A percentile compares a stretch with the other conserved stretches of the same genome.
Conservation (phyloP, 2,797 vertebrate species). For the Semaprochilodus insignis region DNA sequence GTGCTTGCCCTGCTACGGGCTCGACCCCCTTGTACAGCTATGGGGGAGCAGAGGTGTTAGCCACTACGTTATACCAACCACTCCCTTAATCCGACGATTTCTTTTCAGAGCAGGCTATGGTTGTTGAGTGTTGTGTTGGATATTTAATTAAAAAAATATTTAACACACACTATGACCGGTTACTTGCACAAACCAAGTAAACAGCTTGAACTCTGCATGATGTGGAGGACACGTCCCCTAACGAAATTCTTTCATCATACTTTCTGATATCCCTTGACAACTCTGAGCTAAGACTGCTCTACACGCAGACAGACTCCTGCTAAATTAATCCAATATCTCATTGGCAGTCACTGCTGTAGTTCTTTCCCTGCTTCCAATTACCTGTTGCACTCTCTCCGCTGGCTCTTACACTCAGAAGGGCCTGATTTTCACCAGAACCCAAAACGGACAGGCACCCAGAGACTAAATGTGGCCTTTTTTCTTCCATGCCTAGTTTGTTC, state of each 20-base stretch:
- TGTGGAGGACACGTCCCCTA: not conserved
- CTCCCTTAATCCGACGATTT: no score
- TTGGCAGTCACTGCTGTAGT: not conserved
- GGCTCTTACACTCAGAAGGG: not conserved
- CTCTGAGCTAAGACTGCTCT: not conserved
- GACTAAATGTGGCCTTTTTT: conserved; percentile 7
- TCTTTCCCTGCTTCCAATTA: conserved; percentile 22
- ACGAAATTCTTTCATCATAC: not conserved
- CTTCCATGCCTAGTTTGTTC: not conserved
- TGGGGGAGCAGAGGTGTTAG: no score
- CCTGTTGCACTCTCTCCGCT: conserved; percentile 6
- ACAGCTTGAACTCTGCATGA: not conserved
- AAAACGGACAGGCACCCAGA: not conserved
- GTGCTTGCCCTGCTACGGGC: no score
- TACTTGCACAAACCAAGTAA: not conserved
- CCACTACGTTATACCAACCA: no score
- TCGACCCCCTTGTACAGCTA: no score
- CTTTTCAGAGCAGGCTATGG: no score
- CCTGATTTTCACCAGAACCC: not conserved
- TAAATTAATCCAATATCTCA: conserved; percentile 12
- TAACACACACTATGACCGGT: not conserved
- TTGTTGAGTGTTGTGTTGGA: no score
- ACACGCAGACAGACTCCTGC: not conserved
- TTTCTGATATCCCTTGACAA: not conserved
- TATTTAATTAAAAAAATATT: no score